Percentiles rank a stretch among this genome's conserved stretches.
Evolutionary conservation across 2,888 invertebrate genomes (phyloP).

Genomic region (Caenorhabditis sulstoni): DNA sequence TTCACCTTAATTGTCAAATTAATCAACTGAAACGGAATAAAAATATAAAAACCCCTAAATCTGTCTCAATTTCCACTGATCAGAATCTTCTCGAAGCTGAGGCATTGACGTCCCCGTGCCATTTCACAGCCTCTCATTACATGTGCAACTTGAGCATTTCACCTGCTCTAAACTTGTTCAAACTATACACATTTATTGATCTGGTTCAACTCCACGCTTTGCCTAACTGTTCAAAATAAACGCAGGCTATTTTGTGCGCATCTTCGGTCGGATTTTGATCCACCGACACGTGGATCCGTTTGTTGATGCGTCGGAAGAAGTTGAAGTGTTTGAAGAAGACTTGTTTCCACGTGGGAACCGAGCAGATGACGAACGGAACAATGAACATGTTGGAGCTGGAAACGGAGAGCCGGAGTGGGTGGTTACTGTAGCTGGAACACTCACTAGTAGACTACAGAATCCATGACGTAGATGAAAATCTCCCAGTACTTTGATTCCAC

Average conservation of each 20-base stretch:
- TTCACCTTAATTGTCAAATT: no score
- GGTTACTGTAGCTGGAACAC: slow-evolving; percentile 6
- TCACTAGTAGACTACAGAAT: slow-evolving; percentile 35
- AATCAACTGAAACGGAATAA: no score
- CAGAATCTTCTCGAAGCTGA: no score
- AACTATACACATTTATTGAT: no score
- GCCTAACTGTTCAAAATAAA: slow-evolving; percentile 34
- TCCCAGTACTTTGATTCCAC: slow-evolving; percentile 31
- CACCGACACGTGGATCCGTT: slow-evolving; percentile 5
- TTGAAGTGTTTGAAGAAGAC: slow-evolving; percentile 6
- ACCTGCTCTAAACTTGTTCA: no score
- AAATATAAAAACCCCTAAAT: no score
- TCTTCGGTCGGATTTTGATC: slow-evolving; percentile 4
- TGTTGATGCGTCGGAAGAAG: slow-evolving; percentile 7
- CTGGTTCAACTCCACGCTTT: slow-evolving; percentile 21
- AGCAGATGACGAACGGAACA: slow-evolving; percentile 17
- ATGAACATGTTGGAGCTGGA: slow-evolving; percentile 36
- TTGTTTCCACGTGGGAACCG: slow-evolving; percentile 19
- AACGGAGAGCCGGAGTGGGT: no score
- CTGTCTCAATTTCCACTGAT: no score
- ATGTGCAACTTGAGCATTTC: no score
- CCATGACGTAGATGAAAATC: slow-evolving; percentile 26
- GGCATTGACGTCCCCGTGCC: no score
- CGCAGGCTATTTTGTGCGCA: background rate
- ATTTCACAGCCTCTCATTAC: no score